Evolutionary conservation across 2,113 vertebrate genomes (phyloP), one percentile per base, ranked within the genome.

Genomic region (Pyxicephalus adspersus): DNA sequence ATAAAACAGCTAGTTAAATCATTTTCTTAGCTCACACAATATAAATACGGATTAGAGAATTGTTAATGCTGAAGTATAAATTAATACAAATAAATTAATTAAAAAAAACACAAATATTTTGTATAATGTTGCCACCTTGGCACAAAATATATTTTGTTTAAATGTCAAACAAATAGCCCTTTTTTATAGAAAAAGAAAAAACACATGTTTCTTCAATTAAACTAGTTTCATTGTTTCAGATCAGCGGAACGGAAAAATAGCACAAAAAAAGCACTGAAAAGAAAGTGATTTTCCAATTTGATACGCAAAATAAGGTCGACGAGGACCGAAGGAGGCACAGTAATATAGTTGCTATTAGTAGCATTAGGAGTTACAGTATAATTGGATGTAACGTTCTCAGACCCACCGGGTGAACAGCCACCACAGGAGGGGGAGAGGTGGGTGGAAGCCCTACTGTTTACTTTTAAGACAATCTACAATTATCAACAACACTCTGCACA

Each of bases 281-380:
- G 91, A 91, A 94, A 92, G 92, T 85, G 90, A 92, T 86, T 92
- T 93, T 93, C 91, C 91, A 92, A 91, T 93, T 92, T 93, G 85
- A 76, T 73, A 88, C 85, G 90, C 87, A 91, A 90, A 91, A 87
- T 88, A 89, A 85, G 87, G 89, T 87, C 88, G 90, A 87, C 83
- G 86, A 91, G 90, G 89, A 91, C 86, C 81, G 83, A 89, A 89
- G 90, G 91, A 90, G 61, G 60, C 60, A 63, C 22, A 92, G 92
- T 91, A 89, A 90, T 85, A 91, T 86, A 89, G 92, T 86, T 89
- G 86, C 88, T 91, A 90, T 92, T 90, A 91, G 90, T 86, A 86
- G 88, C 89, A 89, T 91, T 90, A 90, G 89, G 90, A 86, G 88
- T 90, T 89, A 87, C 91, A 60, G 71, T 88, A 85, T 92, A 92